A percentile compares a stretch with the other conserved stretches of the same genome.
phyloP scores from a whole-genome alignment of 2,113 vertebrate genomes.

The Pogona vitticeps region DNA sequence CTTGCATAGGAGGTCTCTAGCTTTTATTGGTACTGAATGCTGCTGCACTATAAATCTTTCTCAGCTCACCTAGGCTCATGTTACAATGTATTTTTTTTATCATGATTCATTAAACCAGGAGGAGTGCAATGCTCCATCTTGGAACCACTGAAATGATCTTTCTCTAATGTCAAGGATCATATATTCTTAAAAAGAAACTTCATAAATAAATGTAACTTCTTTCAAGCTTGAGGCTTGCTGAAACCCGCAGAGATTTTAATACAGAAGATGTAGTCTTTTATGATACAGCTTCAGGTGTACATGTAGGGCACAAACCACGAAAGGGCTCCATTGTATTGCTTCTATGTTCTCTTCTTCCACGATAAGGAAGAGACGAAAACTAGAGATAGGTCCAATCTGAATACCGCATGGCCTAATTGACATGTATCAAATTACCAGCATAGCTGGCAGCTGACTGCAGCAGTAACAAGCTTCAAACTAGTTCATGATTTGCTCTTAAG shows the following conservation, averaged over 20 bases:
- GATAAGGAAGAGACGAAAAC: not conserved
- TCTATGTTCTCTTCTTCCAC: not conserved
- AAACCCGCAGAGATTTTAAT: slow-evolving; percentile 7
- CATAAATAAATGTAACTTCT: slow-evolving; percentile 48
- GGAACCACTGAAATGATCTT: slow-evolving; percentile 32
- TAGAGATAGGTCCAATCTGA: not conserved
- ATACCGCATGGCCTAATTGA: too few species aligned
- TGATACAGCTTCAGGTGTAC: not conserved
- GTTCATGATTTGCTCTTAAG: not conserved
- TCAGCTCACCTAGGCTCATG: slow-evolving; percentile 37
- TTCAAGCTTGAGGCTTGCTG: slow-evolving; percentile 27
- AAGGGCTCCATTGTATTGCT: not conserved
- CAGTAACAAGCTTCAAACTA: not conserved
- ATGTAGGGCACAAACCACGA: not conserved
- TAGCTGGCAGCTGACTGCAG: not conserved
- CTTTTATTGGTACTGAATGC: slow-evolving; percentile 49
- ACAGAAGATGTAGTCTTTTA: slow-evolving; percentile 12
- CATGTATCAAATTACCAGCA: not conserved
- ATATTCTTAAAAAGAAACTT: slow-evolving; percentile 44
- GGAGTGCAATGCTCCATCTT: slow-evolving; percentile 35
- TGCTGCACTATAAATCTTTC: slow-evolving; percentile 56
- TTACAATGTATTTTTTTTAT: slow-evolving; percentile 26
- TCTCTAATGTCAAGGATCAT: slow-evolving; percentile 21
- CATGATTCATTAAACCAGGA: slow-evolving; percentile 48
- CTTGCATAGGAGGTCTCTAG: slow-evolving; percentile 24